These are phyloP conservation scores for Nyctibius grandis DNA, from an alignment of 2,797 vertebrate species.

Conservation along the genomic window DNA sequence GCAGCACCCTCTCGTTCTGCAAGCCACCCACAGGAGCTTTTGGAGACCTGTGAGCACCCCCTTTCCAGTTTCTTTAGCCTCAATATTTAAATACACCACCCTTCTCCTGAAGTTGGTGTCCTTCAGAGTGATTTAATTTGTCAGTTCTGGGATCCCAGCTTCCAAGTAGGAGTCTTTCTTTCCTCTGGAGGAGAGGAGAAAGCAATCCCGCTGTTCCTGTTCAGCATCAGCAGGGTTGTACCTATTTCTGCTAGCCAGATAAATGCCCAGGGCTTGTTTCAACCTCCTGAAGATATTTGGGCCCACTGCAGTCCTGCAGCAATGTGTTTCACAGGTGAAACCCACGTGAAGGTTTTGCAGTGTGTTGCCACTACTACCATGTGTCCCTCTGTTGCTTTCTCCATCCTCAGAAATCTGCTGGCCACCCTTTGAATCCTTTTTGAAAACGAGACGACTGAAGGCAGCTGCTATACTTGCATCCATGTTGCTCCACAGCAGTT, in stretches of 20 bases:
- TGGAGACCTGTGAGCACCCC: neutral
- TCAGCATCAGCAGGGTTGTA: neutral
- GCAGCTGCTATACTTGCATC: neutral
- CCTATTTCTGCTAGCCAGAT: neutral
- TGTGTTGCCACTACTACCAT: too few relatives aligned
- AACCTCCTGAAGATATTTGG: neutral
- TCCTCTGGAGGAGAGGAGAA: neutral
- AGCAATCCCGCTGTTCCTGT: neutral
- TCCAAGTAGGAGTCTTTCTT: neutral
- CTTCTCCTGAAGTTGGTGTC: neutral
- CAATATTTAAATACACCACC: neutral
- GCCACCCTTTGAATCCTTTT: neutral
- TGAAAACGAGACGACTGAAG: neutral
- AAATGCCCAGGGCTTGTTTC: neutral
- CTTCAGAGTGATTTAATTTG: neutral
- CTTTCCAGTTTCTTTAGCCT: neutral
- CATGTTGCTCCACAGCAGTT: neutral
- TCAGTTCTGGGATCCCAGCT: neutral
- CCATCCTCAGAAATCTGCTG: neutral
- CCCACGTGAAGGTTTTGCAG: too few relatives aligned
- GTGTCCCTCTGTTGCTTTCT: too few relatives aligned
- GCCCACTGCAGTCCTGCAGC: neutral
- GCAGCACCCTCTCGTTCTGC: neutral
- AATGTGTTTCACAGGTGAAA: neutral
- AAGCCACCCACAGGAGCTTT: neutral